A percentile compares a stretch with the other conserved stretches of the same genome.
Conservation (phyloP, 2,888 invertebrate species). For the Drosophila conformis region DNA sequence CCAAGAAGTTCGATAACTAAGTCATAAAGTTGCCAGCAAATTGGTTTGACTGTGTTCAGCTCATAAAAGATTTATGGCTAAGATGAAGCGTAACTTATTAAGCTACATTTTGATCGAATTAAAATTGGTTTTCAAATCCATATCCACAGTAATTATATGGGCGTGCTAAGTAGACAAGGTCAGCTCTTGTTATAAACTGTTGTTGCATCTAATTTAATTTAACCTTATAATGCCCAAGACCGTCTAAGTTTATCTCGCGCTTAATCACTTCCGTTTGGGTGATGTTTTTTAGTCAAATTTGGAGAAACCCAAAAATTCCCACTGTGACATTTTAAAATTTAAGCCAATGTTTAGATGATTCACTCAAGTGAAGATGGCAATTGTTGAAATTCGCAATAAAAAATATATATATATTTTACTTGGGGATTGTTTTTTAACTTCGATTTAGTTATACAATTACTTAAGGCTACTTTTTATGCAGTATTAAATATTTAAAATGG, state of each 20-base stretch:
- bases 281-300: background rate
- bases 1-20: conserved; percentile 25
- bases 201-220: background rate
- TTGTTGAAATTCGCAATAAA: background rate
- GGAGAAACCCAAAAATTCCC: background rate
- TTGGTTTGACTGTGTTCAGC: no score
- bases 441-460: background rate
- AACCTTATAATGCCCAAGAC: background rate
- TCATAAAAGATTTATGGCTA: background rate
- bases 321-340: background rate
- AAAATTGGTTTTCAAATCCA: background rate
- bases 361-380: background rate
- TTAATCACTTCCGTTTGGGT: background rate
- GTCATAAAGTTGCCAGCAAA: conserved; percentile 4
- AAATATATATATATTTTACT: no score
- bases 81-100: background rate
- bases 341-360: background rate
- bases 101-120: background rate
- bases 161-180: background rate
- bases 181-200: background rate
- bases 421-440: no score
- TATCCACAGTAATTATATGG: background rate
- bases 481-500: background rate
- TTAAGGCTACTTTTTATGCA: background rate
- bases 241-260: background rate